These are phyloP conservation scores for Leucania comma DNA, from an alignment of 2,888 invertebrate species.

Conservation along the genomic window DNA sequence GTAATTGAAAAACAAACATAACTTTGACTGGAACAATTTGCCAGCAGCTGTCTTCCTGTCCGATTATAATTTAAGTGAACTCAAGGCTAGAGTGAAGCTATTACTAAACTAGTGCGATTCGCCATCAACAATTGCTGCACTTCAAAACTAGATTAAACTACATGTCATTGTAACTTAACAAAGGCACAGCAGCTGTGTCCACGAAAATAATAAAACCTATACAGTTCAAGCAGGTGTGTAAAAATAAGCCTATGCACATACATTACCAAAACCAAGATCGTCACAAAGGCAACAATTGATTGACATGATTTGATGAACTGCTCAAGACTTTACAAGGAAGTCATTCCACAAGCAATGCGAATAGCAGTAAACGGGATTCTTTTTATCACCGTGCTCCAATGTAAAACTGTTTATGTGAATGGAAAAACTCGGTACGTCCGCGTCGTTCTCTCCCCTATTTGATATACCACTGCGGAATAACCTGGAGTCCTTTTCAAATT, in stretches of 20 bases:
- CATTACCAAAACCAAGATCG: constrained; percentile 19
- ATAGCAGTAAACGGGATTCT: constrained; percentile 69
- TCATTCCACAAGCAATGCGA: constrained; percentile 57
- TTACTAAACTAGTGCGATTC: neutral
- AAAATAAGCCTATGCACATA: constrained; percentile 5
- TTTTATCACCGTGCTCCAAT: constrained; percentile 67
- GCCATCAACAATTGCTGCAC: no score
- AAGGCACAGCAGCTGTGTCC: constrained; percentile 29
- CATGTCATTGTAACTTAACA: neutral
- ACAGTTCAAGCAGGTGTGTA: constrained; percentile 35
- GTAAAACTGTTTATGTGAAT: constrained; percentile 84
- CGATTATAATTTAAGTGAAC: no score
- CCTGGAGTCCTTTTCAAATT: constrained; percentile 82
- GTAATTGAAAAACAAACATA: neutral
- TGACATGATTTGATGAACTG: constrained; percentile 48
- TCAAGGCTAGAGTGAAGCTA: no score
- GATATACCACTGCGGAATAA: constrained; percentile 78
- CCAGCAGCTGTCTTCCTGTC: no score
- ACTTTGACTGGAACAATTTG: no score
- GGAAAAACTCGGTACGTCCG: constrained; percentile 67
- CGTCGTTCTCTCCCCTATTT: constrained; percentile 68
- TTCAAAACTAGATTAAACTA: neutral
- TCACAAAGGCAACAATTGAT: constrained; percentile 50
- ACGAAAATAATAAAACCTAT: constrained; percentile 20
- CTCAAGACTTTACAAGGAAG: constrained; percentile 55